Evolutionary conservation across 2,797 vertebrate genomes (phyloP).

Genomic region (Amblyraja radiata): DNA sequence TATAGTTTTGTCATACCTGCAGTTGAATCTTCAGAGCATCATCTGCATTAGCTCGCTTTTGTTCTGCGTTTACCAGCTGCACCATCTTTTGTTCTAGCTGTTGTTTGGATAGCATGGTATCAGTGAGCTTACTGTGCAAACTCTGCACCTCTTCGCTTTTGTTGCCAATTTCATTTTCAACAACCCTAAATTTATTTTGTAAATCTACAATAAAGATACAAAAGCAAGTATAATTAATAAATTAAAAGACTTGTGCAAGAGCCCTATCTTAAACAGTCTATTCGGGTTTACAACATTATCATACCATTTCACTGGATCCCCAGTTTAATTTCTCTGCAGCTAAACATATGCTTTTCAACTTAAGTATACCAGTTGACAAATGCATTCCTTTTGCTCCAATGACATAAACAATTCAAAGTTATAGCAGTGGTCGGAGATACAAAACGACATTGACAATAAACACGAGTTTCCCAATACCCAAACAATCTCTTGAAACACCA

Average conservation of each 20-base stretch:
- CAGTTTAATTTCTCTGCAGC: background rate
- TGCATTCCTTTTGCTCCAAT: background rate
- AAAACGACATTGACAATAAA: background rate
- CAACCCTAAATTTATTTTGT: slow-evolving; percentile 76
- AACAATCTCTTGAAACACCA: background rate
- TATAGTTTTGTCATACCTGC: background rate
- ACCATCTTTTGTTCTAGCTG: slow-evolving; percentile 83
- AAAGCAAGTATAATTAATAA: background rate
- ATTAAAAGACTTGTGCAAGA: background rate
- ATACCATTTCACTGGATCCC: background rate
- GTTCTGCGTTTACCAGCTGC: slow-evolving; percentile 81
- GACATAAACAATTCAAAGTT: background rate
- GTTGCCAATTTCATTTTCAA: slow-evolving; percentile 68
- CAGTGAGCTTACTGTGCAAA: slow-evolving; percentile 82
- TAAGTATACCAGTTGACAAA: background rate
- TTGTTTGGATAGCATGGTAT: slow-evolving; percentile 84
- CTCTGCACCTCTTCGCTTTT: slow-evolving; percentile 85
- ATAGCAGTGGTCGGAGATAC: too few relatives aligned
- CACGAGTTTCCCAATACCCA: background rate
- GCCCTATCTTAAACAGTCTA: background rate
- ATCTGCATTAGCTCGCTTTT: slow-evolving; percentile 73
- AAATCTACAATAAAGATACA: slow-evolving; percentile 60
- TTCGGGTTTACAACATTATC: background rate
- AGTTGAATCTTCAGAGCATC: slow-evolving; percentile 68
- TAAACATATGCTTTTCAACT: background rate